A percentile compares a stretch with the other conserved stretches of the same genome.
These are phyloP conservation scores for Gavia stellata DNA, from an alignment of 2,113 vertebrate species.

Conservation along the genomic window DNA sequence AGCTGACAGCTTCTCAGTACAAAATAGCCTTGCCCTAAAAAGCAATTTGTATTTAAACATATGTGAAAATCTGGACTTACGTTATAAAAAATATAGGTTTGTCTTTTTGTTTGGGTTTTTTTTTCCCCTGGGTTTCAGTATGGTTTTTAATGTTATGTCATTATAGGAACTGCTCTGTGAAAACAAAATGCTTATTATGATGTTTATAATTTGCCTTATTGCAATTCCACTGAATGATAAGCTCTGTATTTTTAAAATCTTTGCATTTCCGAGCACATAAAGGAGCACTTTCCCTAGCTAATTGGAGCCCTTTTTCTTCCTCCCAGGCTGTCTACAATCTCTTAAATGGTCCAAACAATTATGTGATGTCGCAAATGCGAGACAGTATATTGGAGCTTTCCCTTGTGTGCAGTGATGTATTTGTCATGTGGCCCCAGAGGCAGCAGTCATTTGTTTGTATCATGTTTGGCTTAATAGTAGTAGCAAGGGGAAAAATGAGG, in stretches of 20 bases:
- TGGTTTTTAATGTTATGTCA: neutral
- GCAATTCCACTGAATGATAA: constrained; percentile 42
- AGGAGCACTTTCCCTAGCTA: constrained; percentile 43
- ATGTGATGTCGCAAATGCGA: constrained; percentile 11
- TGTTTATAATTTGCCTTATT: constrained; percentile 26
- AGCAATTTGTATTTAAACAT: neutral
- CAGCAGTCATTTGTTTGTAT: constrained; percentile 23
- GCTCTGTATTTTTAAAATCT: constrained; percentile 60
- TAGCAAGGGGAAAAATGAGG: neutral
- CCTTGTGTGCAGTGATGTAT: neutral
- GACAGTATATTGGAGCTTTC: constrained; percentile 43
- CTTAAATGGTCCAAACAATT: constrained; percentile 4
- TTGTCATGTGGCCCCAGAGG: neutral
- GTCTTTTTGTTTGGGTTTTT: neutral
- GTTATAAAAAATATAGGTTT: neutral
- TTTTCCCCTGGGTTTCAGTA: neutral
- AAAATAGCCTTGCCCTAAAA: neutral
- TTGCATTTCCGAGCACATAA: constrained; percentile 57
- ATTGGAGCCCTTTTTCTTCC: constrained; percentile 14
- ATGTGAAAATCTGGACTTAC: neutral
- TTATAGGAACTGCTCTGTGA: neutral
- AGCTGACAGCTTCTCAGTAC: neutral
- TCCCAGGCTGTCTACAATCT: constrained; percentile 21
- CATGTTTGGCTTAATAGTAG: neutral
- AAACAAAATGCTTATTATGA: constrained; percentile 28